Conservation (phyloP, 2,797 vertebrate genomes). For the Hirundo rustica region DNA sequence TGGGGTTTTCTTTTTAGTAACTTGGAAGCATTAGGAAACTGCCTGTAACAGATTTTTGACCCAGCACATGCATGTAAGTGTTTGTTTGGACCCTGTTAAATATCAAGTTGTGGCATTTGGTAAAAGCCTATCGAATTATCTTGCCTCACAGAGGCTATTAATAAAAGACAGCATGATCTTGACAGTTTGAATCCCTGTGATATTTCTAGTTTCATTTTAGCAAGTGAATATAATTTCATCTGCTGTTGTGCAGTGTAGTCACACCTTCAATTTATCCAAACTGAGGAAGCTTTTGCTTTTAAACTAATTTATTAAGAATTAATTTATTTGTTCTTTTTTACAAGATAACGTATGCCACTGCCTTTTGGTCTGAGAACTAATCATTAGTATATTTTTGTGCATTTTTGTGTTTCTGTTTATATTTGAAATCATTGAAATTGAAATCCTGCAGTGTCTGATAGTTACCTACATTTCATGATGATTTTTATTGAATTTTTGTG, state of each 20-base stretch:
- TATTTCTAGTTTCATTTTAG: not conserved
- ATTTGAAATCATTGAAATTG: not conserved
- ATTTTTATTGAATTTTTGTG: not conserved
- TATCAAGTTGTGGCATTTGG: not conserved
- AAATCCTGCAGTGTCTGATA: not conserved
- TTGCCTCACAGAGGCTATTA: not conserved
- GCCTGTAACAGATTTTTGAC: not conserved
- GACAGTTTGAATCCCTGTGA: not conserved
- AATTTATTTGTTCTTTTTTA: not conserved
- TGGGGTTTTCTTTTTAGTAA: not conserved
- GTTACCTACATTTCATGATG: not conserved
- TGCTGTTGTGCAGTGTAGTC: not conserved
- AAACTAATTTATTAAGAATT: not conserved
- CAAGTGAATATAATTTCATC: not conserved
- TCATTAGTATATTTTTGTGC: not conserved
- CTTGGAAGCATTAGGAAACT: not conserved
- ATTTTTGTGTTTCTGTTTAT: not conserved
- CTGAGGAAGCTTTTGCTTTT: not conserved
- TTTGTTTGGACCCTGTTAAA: not conserved
- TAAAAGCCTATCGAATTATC: not conserved
- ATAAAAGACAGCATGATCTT: not conserved
- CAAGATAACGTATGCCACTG: not conserved
- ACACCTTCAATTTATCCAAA: not conserved
- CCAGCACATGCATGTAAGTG: rapidly evolving
- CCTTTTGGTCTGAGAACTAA: not conserved